phyloP scores from a whole-genome alignment of 2,113 vertebrate genomes.

The Caranx melampygus region DNA sequence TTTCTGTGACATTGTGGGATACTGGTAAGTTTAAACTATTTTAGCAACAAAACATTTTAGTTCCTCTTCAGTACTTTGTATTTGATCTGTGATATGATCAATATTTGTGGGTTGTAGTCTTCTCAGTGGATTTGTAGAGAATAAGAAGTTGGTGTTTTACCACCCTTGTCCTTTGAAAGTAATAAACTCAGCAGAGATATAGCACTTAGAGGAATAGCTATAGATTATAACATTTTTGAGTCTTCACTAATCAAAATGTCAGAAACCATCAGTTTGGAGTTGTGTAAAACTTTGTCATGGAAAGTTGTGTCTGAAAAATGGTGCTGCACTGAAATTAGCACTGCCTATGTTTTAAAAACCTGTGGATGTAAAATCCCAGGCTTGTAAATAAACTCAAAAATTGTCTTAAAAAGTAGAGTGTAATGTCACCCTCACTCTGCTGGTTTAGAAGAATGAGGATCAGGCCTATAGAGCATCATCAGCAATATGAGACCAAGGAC shows the following conservation, averaged over 20 bases:
- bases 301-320: neutral
- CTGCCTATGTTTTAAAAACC: conserved; percentile 41
- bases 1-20: too few species aligned
- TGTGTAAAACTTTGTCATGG: too few species aligned
- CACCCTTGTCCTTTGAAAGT: neutral
- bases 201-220: too few species aligned
- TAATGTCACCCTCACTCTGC: conserved; percentile 51
- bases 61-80: neutral
- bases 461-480: conserved; percentile 31
- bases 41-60: too few species aligned
- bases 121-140: neutral
- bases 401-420: conserved; percentile 41
- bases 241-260: too few species aligned
- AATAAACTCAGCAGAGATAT: too few species aligned
- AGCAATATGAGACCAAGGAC: conserved; percentile 64
- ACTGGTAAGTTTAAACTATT: too few species aligned
- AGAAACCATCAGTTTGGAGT: too few species aligned
- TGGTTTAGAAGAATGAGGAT: conserved; percentile 50
- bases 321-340: conserved; percentile 7
- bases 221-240: too few species aligned
- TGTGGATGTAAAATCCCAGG: conserved; percentile 32
- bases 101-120: neutral
- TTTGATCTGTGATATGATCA: neutral
- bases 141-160: neutral
- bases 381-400: conserved; percentile 44